These are phyloP conservation scores for Dryobates pubescens DNA, from an alignment of 2,797 vertebrate genomes.

Conservation along the genomic window DNA sequence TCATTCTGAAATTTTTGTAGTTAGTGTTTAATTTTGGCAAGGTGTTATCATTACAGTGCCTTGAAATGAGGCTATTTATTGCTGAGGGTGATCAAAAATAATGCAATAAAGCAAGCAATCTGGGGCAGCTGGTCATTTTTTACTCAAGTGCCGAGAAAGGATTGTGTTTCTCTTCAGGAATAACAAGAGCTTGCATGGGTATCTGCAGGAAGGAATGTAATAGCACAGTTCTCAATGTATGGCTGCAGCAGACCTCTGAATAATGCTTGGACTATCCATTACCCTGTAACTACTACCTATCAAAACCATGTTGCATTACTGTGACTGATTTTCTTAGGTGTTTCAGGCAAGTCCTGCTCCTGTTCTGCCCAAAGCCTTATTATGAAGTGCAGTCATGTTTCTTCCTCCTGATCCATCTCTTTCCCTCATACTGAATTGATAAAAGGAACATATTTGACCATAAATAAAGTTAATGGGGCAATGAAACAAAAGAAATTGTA, in stretches of 20 bases:
- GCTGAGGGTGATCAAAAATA: conserved; percentile 16
- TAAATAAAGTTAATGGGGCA: conserved; percentile 66
- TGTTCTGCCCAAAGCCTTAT: background rate
- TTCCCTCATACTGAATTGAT: conserved; percentile 10
- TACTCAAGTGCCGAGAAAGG: background rate
- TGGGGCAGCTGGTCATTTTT: background rate
- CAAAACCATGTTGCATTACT: conserved; percentile 3
- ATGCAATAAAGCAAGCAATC: background rate
- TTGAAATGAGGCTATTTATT: background rate
- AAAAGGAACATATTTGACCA: conserved; percentile 50
- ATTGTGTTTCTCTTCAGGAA: background rate
- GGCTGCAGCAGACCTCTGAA: conserved; percentile 9
- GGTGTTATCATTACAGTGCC: background rate
- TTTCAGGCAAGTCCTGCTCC: background rate
- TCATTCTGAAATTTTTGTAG: background rate
- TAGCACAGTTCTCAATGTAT: background rate
- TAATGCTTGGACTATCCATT: background rate
- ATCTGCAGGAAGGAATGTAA: background rate
- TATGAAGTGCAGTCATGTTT: conserved; percentile 2
- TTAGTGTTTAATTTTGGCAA: background rate
- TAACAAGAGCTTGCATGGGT: background rate
- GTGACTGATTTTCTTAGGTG: conserved; percentile 14
- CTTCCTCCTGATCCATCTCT: conserved; percentile 13
- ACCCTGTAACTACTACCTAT: conserved; percentile 37
- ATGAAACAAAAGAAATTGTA: conserved; percentile 57